These are phyloP conservation scores for Oriolus oriolus DNA, from an alignment of 2,113 vertebrate species.

Conservation along the genomic window DNA sequence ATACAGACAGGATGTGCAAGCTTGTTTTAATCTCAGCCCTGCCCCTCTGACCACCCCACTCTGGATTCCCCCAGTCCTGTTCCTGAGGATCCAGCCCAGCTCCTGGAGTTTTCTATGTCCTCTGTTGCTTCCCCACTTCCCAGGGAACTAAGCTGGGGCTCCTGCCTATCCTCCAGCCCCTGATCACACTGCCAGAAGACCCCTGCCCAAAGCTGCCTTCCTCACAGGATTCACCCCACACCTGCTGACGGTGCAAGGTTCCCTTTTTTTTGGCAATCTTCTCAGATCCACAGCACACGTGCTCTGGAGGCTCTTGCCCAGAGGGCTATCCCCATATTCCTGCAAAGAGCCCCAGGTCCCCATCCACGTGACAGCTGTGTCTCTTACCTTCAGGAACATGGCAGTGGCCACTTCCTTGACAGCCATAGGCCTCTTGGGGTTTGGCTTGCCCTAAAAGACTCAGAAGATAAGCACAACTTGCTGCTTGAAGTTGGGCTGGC, in stretches of 20 bases:
- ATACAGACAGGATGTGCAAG: background rate
- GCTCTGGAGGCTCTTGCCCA: background rate
- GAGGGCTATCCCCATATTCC: background rate
- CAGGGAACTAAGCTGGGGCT: background rate
- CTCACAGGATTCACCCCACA: background rate
- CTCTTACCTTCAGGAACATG: background rate
- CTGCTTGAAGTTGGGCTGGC: background rate
- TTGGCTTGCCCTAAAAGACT: background rate
- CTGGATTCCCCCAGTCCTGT: background rate
- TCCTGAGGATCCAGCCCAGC: fast-evolving
- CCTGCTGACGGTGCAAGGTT: background rate
- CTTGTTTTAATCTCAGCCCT: too few species aligned
- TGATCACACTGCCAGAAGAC: fast-evolving
- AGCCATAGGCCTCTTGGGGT: too few species aligned
- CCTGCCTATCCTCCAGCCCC: background rate
- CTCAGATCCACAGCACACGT: background rate
- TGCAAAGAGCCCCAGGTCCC: background rate
- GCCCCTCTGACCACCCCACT: background rate
- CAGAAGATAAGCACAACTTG: fast-evolving
- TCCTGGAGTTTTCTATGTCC: fast-evolving
- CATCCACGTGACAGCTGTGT: background rate
- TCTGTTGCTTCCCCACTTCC: too few species aligned
- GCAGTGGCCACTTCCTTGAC: background rate
- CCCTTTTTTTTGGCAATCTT: background rate
- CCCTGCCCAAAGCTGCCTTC: background rate